These are phyloP conservation scores for Cyphomyrus discorhynchus DNA, from an alignment of 2,113 vertebrate genomes.

Conservation along the genomic window DNA sequence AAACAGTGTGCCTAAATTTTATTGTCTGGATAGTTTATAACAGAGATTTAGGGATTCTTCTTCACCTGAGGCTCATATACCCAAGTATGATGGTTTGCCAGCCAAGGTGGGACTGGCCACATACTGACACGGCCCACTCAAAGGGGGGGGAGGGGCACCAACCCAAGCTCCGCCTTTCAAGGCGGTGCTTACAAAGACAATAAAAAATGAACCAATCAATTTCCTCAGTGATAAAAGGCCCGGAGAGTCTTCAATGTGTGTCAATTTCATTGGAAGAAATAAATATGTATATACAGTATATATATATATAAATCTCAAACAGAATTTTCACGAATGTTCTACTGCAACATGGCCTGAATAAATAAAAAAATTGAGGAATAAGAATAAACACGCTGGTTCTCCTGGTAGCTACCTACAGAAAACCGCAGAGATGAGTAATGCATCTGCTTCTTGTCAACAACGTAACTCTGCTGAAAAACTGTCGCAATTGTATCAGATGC, in stretches of 20 bases:
- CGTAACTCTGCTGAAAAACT: not conserved
- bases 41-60: not conserved
- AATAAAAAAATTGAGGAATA: not conserved
- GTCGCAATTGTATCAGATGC: not conserved
- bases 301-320: not conserved
- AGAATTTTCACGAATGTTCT: not conserved
- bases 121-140: not conserved
- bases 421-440: not conserved
- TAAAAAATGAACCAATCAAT: conserved; percentile 30
- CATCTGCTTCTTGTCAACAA: not conserved
- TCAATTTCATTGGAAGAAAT: not conserved
- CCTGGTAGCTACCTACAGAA: not conserved
- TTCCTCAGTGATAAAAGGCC: not conserved
- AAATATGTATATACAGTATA: not conserved
- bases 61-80: not conserved
- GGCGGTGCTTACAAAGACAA: conserved; percentile 30
- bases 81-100: not conserved
- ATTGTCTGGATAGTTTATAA: not conserved
- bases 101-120: not conserved
- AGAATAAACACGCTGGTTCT: not conserved
- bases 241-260: not conserved
- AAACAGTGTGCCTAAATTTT: not conserved
- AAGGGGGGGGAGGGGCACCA: too few species aligned
- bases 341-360: not conserved
- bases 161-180: not conserved